Evolutionary conservation across 2,888 invertebrate genomes (phyloP).

Genomic region (Drosophila birchii): DNA sequence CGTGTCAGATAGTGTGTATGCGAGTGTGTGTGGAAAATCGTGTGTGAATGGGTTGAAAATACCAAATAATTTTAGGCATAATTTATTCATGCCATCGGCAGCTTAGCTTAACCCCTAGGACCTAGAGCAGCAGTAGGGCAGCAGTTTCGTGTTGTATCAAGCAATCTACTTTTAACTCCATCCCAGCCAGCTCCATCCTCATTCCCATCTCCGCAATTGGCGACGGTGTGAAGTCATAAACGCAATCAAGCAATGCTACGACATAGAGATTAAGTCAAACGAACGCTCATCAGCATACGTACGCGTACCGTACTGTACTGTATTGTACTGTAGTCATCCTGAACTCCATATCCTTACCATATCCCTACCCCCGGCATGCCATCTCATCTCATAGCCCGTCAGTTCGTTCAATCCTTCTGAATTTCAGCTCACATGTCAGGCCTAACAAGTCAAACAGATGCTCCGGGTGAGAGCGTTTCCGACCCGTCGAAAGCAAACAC

Average conservation of each 20-base stretch:
- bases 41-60: conserved; percentile 16
- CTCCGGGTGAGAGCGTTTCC: conserved; percentile 34
- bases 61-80: conserved; percentile 37
- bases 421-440: conserved; percentile 44
- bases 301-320: conserved; percentile 4
- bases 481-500: conserved; percentile 30
- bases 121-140: conserved; percentile 16
- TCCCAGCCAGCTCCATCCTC: neutral
- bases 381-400: conserved; percentile 13
- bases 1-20: neutral
- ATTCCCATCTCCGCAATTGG: neutral
- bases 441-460: conserved; percentile 44
- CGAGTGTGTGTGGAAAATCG: neutral
- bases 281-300: conserved; percentile 34
- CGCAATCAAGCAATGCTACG: conserved; percentile 38
- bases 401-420: conserved; percentile 36
- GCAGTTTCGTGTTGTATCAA: conserved; percentile 32
- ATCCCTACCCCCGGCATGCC: neutral
- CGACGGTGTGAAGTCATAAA: conserved; percentile 34
- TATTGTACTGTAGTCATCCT: neutral
- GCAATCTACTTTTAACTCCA: conserved; percentile 42
- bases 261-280: conserved; percentile 42
- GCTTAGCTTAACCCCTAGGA: conserved; percentile 33
- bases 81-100: conserved; percentile 45
- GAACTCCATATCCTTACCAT: neutral